Conservation (phyloP, 1,140 invertebrate species). For the Dreissena rostriformis region DNA sequence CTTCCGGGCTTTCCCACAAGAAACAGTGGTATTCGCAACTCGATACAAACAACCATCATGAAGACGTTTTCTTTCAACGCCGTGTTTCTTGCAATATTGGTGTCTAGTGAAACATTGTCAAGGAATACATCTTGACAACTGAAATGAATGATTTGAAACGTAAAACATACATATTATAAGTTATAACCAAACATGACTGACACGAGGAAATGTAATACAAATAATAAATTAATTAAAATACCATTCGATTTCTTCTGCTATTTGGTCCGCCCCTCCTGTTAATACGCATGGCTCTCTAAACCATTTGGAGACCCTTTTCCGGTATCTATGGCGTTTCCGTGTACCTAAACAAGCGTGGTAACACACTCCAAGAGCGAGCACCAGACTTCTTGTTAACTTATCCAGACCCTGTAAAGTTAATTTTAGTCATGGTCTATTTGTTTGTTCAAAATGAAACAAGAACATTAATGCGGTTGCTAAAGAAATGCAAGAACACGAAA, state of each 20-base stretch:
- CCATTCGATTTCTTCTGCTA: slow-evolving; percentile 62
- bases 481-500: too few relatives aligned
- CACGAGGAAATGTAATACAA: neutral
- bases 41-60: slow-evolving; percentile 78
- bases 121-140: slow-evolving; percentile 76
- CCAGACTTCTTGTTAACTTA: slow-evolving; percentile 57
- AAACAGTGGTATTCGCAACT: slow-evolving; percentile 75
- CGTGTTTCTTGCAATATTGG: slow-evolving; percentile 75
- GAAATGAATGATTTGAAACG: neutral
- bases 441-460: too few relatives aligned
- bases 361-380: slow-evolving; percentile 72
- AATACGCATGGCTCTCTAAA: slow-evolving; percentile 60
- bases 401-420: neutral
- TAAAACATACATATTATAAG: too few relatives aligned
- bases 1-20: slow-evolving; percentile 78
- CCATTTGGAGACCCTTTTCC: slow-evolving; percentile 45
- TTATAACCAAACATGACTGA: too few relatives aligned
- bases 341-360: slow-evolving; percentile 71
- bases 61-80: slow-evolving; percentile 78
- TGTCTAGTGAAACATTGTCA: slow-evolving; percentile 66
- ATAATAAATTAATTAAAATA: slow-evolving; percentile 27
- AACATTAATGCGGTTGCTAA: too few relatives aligned
- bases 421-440: too few relatives aligned
- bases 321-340: slow-evolving; percentile 61
- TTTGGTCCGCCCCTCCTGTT: slow-evolving; percentile 52